These are phyloP conservation scores for Antheraea yamamai DNA, from an alignment of 2,888 invertebrate genomes.

Conservation along the genomic window DNA sequence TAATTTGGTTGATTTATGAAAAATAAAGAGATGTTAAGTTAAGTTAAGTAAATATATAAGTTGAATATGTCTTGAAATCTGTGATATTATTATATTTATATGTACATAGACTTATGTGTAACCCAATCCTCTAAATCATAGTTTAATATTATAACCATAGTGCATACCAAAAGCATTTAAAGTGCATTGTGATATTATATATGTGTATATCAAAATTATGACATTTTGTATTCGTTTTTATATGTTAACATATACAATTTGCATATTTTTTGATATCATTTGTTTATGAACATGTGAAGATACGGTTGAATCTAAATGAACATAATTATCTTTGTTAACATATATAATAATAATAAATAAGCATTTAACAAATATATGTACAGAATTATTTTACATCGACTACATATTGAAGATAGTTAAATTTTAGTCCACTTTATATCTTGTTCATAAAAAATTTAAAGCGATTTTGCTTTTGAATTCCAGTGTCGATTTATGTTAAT, in stretches of 20 bases:
- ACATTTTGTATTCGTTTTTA: neutral
- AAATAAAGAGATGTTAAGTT: neutral
- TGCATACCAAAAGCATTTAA: neutral
- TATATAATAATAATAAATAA: neutral
- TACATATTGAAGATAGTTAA: too few species aligned
- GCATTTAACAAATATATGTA: neutral
- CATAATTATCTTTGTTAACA: neutral
- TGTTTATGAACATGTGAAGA: too few species aligned
- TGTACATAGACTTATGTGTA: neutral
- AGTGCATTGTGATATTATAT: conserved; percentile 1
- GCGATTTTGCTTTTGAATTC: too few species aligned
- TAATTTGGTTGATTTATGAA: neutral
- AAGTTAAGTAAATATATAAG: too few species aligned
- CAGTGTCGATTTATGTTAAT: too few species aligned
- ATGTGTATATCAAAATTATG: neutral
- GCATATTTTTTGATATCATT: neutral
- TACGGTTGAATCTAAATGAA: neutral
- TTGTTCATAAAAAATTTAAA: too few species aligned
- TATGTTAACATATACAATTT: neutral
- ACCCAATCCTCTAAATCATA: neutral
- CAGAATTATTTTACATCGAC: too few species aligned
- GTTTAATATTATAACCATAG: neutral
- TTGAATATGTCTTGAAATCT: neutral
- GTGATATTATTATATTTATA: conserved; percentile 28
- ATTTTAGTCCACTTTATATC: too few species aligned